Conservation (phyloP, 2,113 vertebrate genomes). For the Antechinus flavipes region DNA sequence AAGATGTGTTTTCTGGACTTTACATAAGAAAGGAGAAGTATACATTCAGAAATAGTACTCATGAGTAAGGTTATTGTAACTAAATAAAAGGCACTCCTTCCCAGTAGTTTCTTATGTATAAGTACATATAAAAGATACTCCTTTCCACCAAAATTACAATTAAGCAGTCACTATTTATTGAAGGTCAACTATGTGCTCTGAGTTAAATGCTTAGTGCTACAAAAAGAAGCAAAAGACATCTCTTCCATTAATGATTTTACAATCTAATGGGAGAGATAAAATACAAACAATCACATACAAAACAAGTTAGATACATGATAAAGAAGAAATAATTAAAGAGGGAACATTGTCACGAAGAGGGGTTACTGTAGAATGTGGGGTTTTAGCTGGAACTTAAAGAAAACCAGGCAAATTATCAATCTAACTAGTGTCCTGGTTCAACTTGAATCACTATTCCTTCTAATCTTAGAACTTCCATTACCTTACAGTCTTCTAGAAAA, state of each 20-base stretch:
- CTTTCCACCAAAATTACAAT: not conserved
- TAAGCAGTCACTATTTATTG: not conserved
- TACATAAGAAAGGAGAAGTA: not conserved
- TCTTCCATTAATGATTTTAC: not conserved
- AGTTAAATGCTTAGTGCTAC: not conserved
- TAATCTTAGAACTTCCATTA: not conserved
- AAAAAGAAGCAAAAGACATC: not conserved
- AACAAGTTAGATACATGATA: not conserved
- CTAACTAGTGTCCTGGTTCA: not conserved
- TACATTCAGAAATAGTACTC: not conserved
- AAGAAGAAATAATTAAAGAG: not conserved
- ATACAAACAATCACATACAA: not conserved
- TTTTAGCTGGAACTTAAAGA: not conserved
- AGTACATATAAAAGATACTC: not conserved
- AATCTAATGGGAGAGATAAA: not conserved
- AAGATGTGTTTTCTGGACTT: not conserved
- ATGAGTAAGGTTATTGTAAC: not conserved
- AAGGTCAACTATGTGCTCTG: not conserved
- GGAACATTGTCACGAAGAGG: not conserved
- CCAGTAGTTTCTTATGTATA: not conserved
- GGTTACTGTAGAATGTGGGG: not conserved
- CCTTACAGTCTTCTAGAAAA: not conserved
- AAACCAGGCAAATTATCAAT: not conserved
- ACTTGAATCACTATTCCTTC: not conserved
- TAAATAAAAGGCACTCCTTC: not conserved